Percentiles rank a stretch among this genome's conserved stretches.
These are phyloP conservation scores for Pycnomerus fuliginosus DNA, from an alignment of 2,888 invertebrate species.

Conservation along the genomic window DNA sequence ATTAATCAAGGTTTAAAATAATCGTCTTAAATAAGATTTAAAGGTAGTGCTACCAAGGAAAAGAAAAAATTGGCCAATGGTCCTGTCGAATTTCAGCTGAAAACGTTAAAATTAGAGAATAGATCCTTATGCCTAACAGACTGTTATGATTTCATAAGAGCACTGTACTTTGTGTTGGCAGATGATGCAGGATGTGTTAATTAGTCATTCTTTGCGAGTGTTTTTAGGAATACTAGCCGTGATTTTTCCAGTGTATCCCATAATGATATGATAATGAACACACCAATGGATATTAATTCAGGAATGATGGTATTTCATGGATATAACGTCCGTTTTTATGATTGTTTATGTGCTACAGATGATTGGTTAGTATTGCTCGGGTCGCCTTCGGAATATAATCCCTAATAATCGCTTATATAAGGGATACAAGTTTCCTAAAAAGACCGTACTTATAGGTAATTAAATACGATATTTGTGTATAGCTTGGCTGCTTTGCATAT, in stretches of 20 bases:
- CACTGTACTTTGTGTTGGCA: too few species aligned
- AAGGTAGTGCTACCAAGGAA: too few species aligned
- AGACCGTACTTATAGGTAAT: constrained; percentile 39
- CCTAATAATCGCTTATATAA: constrained; percentile 28
- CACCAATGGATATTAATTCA: constrained; percentile 49
- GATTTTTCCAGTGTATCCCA: constrained; percentile 32
- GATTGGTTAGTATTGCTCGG: constrained; percentile 52
- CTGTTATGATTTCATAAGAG: too few species aligned
- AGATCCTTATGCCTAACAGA: too few species aligned
- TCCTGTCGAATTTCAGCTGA: too few species aligned
- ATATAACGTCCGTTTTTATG: constrained; percentile 53
- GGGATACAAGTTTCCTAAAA: constrained; percentile 4
- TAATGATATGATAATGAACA: constrained; percentile 50
- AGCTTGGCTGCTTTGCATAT: constrained; percentile 42
- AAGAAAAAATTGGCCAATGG: too few species aligned
- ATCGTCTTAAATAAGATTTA: too few species aligned
- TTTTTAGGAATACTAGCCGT: too few species aligned
- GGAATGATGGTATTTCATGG: constrained; percentile 53
- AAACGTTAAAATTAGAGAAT: too few species aligned
- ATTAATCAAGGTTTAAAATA: too few species aligned
- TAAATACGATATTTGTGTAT: constrained; percentile 48
- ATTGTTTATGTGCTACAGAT: constrained; percentile 54
- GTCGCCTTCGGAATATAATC: constrained; percentile 35
- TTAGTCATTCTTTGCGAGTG: too few species aligned
- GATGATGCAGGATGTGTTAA: too few species aligned